Percentiles rank a stretch among this genome's conserved stretches.
Conservation (phyloP, 2,797 vertebrate genomes). For the Sciurus vulgaris region DNA sequence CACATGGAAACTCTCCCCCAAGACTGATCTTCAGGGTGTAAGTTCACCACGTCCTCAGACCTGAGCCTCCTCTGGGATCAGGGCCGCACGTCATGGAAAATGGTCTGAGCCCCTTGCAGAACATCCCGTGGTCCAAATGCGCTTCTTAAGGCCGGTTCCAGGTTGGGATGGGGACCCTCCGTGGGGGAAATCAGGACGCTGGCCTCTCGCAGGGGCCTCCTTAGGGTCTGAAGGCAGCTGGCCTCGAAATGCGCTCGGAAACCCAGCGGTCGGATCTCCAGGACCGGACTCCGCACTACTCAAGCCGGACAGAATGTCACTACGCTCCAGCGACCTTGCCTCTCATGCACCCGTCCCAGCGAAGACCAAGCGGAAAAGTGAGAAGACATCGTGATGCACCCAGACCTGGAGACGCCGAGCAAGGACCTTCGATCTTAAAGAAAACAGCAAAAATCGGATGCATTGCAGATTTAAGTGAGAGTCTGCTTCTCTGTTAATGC, state of each 20-base stretch:
- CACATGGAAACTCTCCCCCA: too few species aligned
- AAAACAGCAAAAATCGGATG: neutral
- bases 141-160: neutral
- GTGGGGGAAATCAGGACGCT: neutral
- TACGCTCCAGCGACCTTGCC: neutral
- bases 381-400: too few species aligned
- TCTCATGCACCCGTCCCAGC: neutral
- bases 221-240: too few species aligned
- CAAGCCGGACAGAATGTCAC: neutral
- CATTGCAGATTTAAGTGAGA: too few species aligned
- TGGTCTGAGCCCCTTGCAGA: neutral
- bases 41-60: too few species aligned
- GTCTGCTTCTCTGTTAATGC: too few species aligned
- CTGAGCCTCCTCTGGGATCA: neutral
- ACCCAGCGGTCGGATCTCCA: accelerated
- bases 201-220: neutral
- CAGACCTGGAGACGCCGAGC: neutral
- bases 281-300: neutral
- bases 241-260: accelerated
- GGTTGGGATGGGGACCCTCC: neutral
- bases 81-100: neutral
- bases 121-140: neutral
- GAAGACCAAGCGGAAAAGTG: neutral
- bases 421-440: neutral
- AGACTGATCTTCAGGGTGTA: too few species aligned